Conservation (phyloP, 1,140 invertebrate genomes). For the Onthophagus taurus region DNA sequence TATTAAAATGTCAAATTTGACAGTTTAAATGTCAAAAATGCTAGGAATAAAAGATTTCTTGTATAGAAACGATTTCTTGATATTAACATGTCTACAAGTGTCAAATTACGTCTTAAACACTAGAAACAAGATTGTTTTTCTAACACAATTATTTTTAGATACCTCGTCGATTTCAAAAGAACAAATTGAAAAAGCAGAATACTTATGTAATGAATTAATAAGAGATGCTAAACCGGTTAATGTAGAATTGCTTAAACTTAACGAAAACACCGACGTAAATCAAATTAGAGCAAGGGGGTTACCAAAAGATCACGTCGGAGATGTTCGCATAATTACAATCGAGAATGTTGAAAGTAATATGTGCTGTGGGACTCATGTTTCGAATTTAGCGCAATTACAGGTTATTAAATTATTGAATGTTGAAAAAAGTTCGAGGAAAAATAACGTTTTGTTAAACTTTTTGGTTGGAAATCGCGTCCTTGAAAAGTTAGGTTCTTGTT, state of each 20-base stretch:
- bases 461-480: slow-evolving; percentile 60
- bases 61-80: no score
- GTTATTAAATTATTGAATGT: slow-evolving; percentile 59
- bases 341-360: slow-evolving; percentile 64
- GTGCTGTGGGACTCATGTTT: slow-evolving; percentile 81
- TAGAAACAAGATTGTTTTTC: no score
- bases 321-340: slow-evolving; percentile 64
- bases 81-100: no score
- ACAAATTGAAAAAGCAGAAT: slow-evolving; percentile 48
- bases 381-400: slow-evolving; percentile 69
- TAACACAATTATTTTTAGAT: no score
- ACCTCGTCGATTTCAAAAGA: slow-evolving; percentile 40
- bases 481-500: slow-evolving; percentile 46
- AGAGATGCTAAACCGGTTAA: slow-evolving; percentile 47
- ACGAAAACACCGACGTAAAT: slow-evolving; percentile 23
- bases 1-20: no score
- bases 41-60: no score
- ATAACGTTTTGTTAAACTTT: slow-evolving; percentile 54
- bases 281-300: slow-evolving; percentile 47
- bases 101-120: no score
- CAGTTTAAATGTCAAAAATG: no score
- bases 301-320: slow-evolving; percentile 64
- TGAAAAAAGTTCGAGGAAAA: slow-evolving; percentile 69
- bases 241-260: slow-evolving; percentile 49
- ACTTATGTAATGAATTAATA: slow-evolving; percentile 59